Conservation (phyloP, 2,113 vertebrate species). For the Sakesphorus luctuosus region DNA sequence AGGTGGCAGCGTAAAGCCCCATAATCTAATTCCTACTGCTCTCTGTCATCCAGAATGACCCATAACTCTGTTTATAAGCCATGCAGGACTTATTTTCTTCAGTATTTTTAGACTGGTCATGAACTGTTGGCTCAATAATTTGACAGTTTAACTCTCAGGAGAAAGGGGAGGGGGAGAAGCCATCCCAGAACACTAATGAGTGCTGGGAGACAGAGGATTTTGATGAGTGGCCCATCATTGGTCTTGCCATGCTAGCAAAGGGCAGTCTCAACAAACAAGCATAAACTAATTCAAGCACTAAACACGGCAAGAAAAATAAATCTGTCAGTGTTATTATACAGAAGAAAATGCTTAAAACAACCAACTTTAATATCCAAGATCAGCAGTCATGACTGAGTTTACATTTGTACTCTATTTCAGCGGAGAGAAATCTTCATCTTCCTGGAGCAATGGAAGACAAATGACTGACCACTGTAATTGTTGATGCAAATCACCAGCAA, state of each 20-base stretch:
- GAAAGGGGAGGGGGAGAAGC: neutral
- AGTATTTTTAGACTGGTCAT: neutral
- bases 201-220: neutral
- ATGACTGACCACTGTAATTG: neutral
- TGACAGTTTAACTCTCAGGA: neutral
- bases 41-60: neutral
- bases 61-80: neutral
- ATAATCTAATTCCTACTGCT: neutral
- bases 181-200: neutral
- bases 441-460: neutral
- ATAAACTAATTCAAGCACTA: neutral
- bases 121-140: neutral
- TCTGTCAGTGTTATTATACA: neutral
- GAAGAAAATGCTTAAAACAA: neutral
- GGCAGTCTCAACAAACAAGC: neutral
- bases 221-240: neutral
- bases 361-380: neutral
- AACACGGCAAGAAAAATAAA: neutral
- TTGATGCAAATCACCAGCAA: neutral
- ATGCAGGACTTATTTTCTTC: neutral
- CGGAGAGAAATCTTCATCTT: neutral
- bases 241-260: neutral
- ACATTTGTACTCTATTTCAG: neutral
- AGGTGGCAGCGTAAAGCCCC: neutral
- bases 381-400: neutral